A percentile compares a stretch with the other conserved stretches of the same genome.
Evolutionary conservation across 2,888 invertebrate genomes (phyloP).

Genomic region (Coremacera marginata): DNA sequence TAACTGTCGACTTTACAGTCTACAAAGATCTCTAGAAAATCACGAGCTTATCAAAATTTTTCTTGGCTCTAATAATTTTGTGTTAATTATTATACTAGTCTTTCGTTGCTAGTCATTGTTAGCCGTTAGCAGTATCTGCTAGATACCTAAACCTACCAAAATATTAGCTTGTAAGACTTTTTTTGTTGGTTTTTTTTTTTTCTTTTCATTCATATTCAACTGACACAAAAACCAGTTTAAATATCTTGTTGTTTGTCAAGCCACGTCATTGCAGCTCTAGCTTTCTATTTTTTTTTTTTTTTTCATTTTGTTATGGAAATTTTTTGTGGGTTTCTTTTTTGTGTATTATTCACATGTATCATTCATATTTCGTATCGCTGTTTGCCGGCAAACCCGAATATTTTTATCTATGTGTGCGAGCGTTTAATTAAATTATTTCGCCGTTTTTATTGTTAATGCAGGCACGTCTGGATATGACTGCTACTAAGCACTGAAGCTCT

Average conservation of each 20-base stretch:
- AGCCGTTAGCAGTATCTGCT: background rate
- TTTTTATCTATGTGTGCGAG: background rate
- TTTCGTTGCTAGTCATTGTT: too few species aligned
- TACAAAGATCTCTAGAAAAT: too few species aligned
- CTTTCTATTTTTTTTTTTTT: background rate
- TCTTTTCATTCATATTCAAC: background rate
- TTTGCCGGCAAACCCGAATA: conserved; percentile 9
- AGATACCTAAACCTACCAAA: background rate
- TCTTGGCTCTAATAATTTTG: too few species aligned
- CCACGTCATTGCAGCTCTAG: conserved; percentile 16
- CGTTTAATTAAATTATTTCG: background rate
- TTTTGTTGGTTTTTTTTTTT: too few species aligned
- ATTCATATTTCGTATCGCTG: background rate
- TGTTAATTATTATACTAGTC: too few species aligned
- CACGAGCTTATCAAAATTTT: too few species aligned
- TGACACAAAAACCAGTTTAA: conserved; percentile 6
- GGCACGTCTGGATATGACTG: background rate
- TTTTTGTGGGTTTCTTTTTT: background rate
- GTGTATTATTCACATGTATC: background rate
- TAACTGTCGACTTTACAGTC: too few species aligned
- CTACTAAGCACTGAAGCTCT: background rate
- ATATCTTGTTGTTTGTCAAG: background rate
- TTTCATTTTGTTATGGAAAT: background rate
- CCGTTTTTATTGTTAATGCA: background rate
- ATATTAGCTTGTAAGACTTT: background rate